Percentiles rank a stretch among this genome's conserved stretches.
These are phyloP conservation scores for Aeoliscus strigatus DNA, from an alignment of 2,797 vertebrate genomes.

Conservation along the genomic window DNA sequence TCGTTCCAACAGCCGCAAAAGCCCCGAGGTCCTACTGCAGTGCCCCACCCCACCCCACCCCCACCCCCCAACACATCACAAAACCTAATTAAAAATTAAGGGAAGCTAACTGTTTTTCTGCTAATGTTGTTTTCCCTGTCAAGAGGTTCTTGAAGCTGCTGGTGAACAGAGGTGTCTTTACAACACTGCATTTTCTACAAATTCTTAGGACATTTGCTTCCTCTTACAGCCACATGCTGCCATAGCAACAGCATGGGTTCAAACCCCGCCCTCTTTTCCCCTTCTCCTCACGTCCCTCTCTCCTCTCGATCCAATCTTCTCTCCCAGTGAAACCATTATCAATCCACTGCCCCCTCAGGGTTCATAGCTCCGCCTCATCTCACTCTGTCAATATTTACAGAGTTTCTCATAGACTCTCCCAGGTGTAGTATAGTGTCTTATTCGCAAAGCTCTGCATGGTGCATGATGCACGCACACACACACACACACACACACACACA, in stretches of 20 bases:
- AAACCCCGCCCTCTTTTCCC: conserved; percentile 45
- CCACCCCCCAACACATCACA: no score
- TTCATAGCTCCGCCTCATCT: conserved; percentile 48
- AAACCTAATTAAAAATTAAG: no score
- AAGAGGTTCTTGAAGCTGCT: no score
- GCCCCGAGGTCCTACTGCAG: no score
- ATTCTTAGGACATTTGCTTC: conserved; percentile 17
- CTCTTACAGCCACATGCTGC: conserved; percentile 35
- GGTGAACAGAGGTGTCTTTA: no score
- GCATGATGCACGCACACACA: conserved; percentile 16
- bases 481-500: conserved; percentile 11
- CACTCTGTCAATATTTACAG: conserved; percentile 64
- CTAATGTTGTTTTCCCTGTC: no score
- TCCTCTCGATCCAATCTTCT: conserved; percentile 43
- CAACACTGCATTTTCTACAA: no score
- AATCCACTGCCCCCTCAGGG: conserved; percentile 43
- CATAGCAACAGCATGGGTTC: conserved; percentile 61
- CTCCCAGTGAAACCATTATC: conserved; percentile 66
- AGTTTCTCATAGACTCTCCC: conserved; percentile 53
- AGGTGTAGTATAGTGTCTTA: conserved; percentile 66
- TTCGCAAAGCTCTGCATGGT: conserved; percentile 44
- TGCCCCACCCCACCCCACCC: no score
- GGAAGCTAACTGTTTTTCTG: no score
- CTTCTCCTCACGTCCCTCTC: no score
- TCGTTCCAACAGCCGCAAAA: no score